phyloP scores from a whole-genome alignment of 2,113 vertebrate species.

The Candoia aspera region DNA sequence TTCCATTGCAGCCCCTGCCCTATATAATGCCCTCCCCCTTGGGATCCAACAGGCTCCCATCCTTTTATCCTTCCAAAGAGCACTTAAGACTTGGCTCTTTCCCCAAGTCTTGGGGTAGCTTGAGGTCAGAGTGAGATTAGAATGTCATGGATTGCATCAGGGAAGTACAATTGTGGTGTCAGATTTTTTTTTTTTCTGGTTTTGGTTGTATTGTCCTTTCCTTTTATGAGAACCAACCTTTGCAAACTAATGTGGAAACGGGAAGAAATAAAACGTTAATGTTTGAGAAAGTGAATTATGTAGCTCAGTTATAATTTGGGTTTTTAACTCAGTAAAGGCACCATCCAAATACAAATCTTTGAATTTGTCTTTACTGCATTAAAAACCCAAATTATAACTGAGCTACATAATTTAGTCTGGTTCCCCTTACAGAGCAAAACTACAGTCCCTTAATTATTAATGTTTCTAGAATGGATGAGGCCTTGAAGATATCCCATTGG shows the following conservation, averaged over 20 bases:
- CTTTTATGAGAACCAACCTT: not conserved
- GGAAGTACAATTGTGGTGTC: no score
- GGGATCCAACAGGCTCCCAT: not conserved
- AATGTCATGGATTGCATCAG: no score
- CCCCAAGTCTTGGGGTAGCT: not conserved
- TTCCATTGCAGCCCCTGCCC: not conserved
- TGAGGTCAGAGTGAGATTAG: not conserved
- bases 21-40: not conserved
- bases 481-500: not conserved
- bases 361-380: not conserved
- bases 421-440: not conserved
- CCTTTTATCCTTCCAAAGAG: no score
- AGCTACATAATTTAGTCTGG: not conserved
- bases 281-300: not conserved
- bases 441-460: constrained; percentile 35
- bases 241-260: not conserved
- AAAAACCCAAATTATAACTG: not conserved
- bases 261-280: not conserved
- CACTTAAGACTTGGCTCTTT: not conserved
- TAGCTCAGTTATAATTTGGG: not conserved
- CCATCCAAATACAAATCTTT: not conserved
- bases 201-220: not conserved
- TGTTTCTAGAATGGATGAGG: constrained; percentile 24
- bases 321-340: not conserved
- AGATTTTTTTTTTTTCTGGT: not conserved